Conservation (phyloP, 2,888 invertebrate species). For the Pollenia griseotomentosa region DNA sequence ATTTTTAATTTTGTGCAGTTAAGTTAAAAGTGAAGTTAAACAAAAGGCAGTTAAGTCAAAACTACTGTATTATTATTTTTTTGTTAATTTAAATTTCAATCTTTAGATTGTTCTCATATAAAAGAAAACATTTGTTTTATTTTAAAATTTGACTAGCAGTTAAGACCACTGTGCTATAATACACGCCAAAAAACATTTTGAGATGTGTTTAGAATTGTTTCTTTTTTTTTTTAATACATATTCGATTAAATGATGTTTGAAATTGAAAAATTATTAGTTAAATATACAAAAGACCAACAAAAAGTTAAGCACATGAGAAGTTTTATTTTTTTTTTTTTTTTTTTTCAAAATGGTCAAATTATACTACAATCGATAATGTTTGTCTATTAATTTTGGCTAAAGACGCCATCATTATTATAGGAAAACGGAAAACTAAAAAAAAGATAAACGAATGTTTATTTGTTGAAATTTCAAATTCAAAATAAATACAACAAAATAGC, state of each 20-base stretch:
- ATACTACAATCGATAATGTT: constrained; percentile 53
- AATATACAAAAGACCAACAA: constrained; percentile 27
- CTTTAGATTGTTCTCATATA: not conserved
- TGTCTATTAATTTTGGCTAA: constrained; percentile 24
- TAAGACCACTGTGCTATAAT: constrained; percentile 31
- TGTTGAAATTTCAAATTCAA: constrained; percentile 63
- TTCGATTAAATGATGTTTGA: constrained; percentile 68
- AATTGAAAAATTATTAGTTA: constrained; percentile 69
- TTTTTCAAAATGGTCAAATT: constrained; percentile 54
- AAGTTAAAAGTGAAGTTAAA: no score
- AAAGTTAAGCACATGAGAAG: constrained; percentile 44
- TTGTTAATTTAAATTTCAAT: no score
- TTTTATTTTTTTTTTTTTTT: constrained; percentile 1
- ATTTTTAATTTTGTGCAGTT: no score
- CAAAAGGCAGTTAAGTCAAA: no score
- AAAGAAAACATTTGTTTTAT: not conserved
- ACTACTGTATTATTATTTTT: no score
- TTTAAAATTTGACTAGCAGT: not conserved
- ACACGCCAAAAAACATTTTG: constrained; percentile 22
- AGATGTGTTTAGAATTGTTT: not conserved
- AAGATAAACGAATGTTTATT: constrained; percentile 54
- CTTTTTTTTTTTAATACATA: not conserved
- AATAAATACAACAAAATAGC: constrained; percentile 37
- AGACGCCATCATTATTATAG: constrained; percentile 62
- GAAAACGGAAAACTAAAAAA: constrained; percentile 34